phyloP scores from a whole-genome alignment of 1,140 invertebrate genomes.

The Drosophila sproati region DNA sequence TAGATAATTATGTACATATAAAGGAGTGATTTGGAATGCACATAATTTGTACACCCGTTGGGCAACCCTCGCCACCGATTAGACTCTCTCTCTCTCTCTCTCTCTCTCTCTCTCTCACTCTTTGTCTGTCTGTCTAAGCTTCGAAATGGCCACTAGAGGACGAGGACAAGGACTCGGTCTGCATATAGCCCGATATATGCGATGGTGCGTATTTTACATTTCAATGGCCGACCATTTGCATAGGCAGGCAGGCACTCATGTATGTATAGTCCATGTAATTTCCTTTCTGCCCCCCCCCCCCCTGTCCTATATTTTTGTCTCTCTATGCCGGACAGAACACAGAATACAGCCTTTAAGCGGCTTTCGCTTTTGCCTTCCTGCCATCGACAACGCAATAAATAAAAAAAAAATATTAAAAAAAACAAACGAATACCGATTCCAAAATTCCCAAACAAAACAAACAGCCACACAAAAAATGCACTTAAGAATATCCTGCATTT shows the following conservation, averaged over 20 bases:
- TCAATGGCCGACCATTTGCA: conserved; percentile 73
- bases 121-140: conserved; percentile 34
- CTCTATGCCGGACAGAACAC: conserved; percentile 28
- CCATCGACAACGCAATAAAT: conserved; percentile 38
- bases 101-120: too few relatives aligned
- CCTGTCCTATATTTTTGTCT: conserved; percentile 9
- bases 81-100: not conserved
- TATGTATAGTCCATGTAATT: conserved; percentile 52
- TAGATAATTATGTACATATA: too few relatives aligned
- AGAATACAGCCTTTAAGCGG: conserved; percentile 62
- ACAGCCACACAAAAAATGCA: not conserved
- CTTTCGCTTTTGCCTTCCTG: conserved; percentile 60
- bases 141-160: conserved; percentile 44
- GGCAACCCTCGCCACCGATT: conserved; percentile 10
- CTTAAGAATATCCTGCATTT: too few relatives aligned
- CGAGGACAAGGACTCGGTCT: conserved; percentile 8
- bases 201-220: conserved; percentile 74
- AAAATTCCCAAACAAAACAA: not conserved
- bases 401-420: conserved; percentile 8
- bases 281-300: conserved; percentile 8
- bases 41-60: not conserved
- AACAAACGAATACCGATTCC: conserved; percentile 5
- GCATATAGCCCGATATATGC: conserved; percentile 40
- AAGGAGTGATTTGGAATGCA: too few relatives aligned
- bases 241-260: conserved; percentile 47